These are phyloP conservation scores for Trichechus manatus DNA, from an alignment of 2,113 vertebrate genomes.

Conservation along the genomic window DNA sequence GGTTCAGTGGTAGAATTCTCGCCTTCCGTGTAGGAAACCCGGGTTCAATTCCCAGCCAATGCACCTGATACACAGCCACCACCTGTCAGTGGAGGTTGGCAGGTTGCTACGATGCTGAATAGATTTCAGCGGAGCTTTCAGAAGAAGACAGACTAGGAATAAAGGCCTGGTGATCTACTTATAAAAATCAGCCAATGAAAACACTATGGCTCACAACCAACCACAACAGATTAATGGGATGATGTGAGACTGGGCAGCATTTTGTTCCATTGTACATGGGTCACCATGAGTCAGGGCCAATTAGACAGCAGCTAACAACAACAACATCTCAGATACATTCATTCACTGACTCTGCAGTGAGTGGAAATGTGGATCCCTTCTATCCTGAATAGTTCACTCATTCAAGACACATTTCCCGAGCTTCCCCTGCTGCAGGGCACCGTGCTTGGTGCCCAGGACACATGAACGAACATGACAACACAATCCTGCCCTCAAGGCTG, in stretches of 20 bases:
- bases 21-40: not conserved
- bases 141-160: not conserved
- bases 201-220: not conserved
- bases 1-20: not conserved
- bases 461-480: not conserved
- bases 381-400: not conserved
- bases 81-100: not conserved
- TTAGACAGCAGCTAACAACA: not conserved
- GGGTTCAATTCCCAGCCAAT: not conserved
- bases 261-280: too few relatives aligned
- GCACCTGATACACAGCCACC: not conserved
- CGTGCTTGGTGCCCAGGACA: not conserved
- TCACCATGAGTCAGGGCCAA: too few relatives aligned
- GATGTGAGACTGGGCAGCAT: too few relatives aligned
- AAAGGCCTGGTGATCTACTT: not conserved
- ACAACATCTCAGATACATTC: not conserved
- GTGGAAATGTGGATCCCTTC: not conserved
- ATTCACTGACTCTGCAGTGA: not conserved
- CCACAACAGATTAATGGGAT: not conserved
- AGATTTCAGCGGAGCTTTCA: not conserved
- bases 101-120: not conserved
- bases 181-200: not conserved
- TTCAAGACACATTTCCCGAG: not conserved
- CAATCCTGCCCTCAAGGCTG: not conserved
- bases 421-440: not conserved